Conservation (phyloP, 2,113 vertebrate genomes). For the Climacteris rufus region DNA sequence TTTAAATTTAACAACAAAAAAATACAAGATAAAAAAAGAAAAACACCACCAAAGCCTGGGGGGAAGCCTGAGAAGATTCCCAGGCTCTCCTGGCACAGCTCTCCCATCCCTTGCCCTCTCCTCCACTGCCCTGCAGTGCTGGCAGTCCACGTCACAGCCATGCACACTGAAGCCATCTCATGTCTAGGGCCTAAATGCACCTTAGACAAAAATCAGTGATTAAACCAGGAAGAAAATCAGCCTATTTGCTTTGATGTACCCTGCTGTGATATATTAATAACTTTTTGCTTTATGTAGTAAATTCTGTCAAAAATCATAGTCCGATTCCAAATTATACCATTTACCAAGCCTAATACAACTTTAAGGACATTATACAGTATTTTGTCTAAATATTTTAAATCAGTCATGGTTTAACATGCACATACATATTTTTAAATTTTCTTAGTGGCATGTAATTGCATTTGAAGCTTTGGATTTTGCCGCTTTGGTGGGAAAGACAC, state of each 20-base stretch:
- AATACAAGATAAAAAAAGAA: too few species aligned
- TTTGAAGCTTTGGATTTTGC: neutral
- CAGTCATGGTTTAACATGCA: neutral
- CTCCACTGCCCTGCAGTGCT: too few species aligned
- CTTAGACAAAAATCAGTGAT: neutral
- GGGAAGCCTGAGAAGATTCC: neutral
- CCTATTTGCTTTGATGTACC: neutral
- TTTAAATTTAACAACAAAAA: neutral
- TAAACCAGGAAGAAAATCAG: neutral
- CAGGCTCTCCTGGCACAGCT: neutral
- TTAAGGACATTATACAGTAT: neutral
- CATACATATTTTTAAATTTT: neutral
- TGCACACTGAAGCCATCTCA: neutral
- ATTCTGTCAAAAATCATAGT: neutral
- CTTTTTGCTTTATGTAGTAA: neutral
- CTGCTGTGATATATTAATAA: neutral
- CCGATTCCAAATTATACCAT: neutral
- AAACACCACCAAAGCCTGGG: neutral
- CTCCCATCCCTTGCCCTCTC: neutral
- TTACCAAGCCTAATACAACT: neutral
- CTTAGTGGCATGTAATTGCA: neutral
- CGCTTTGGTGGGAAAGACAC: neutral
- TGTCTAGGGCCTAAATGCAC: neutral
- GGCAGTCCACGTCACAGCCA: fast-evolving
- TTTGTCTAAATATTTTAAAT: neutral